A percentile compares a stretch with the other conserved stretches of the same genome.
These are phyloP conservation scores for Platygyra sinensis DNA, from an alignment of 64 coral and sea anemone species.

Conservation along the genomic window DNA sequence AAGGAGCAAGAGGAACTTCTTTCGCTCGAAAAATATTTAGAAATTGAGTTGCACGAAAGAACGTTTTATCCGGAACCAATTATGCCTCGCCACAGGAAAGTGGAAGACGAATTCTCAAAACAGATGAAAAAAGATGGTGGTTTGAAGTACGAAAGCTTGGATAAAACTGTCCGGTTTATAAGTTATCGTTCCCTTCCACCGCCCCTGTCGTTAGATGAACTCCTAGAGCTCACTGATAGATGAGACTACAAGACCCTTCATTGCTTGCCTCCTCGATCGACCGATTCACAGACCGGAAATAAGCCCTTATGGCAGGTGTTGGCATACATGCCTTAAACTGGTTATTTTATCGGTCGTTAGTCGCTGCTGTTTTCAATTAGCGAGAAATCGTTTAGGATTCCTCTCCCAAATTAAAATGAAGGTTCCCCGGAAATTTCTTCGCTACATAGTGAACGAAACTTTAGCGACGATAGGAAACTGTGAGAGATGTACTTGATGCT, in stretches of 20 bases:
- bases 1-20: slow-evolving; percentile 73
- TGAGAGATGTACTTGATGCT: no score
- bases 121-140: slow-evolving; percentile 92
- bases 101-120: slow-evolving; percentile 92
- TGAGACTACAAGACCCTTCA: not conserved
- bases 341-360: no score
- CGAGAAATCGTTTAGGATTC: no score
- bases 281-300: no score
- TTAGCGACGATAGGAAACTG: no score
- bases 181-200: slow-evolving; percentile 87
- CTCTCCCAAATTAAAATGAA: no score
- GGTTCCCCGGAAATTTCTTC: no score
- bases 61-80: slow-evolving; percentile 83
- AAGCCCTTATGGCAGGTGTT: no score
- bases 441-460: no score
- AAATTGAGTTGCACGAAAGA: slow-evolving; percentile 88
- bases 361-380: no score
- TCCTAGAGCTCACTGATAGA: slow-evolving; percentile 16
- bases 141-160: slow-evolving; percentile 81
- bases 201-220: slow-evolving; percentile 69
- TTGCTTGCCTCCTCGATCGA: no score
- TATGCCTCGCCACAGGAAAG: slow-evolving; percentile 46
- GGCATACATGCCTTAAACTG: no score
- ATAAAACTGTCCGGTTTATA: slow-evolving; percentile 76
- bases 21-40: slow-evolving; percentile 84